phyloP scores from a whole-genome alignment of 1,140 invertebrate species.

The Lepidostoma basale region DNA sequence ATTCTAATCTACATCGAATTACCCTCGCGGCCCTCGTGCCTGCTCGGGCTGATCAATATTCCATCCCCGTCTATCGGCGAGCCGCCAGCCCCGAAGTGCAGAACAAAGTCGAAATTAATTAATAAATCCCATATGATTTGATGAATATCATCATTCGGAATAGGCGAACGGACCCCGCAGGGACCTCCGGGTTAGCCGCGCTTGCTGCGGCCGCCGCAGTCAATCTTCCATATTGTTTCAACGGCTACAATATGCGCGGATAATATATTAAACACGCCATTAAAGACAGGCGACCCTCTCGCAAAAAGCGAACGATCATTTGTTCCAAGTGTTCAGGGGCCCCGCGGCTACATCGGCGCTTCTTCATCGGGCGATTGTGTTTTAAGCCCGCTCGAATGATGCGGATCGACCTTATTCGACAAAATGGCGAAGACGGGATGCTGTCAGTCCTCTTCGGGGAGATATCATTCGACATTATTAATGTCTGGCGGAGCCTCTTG shows the following conservation, averaged over 20 bases:
- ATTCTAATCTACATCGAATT: constrained; percentile 26
- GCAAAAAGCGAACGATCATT: neutral
- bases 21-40: neutral
- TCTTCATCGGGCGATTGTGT: neutral
- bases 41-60: constrained; percentile 17
- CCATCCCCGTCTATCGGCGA: constrained; percentile 9
- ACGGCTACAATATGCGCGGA: neutral
- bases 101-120: constrained; percentile 29
- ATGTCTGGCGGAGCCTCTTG: constrained; percentile 26
- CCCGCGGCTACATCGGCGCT: neutral
- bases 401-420: neutral
- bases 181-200: constrained; percentile 4
- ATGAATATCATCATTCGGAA: constrained; percentile 27
- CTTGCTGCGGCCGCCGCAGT: neutral
- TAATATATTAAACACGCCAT: neutral
- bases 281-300: neutral
- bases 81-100: neutral
- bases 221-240: neutral
- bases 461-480: constrained; percentile 42
- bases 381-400: neutral
- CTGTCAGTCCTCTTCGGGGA: constrained; percentile 30
- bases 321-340: neutral
- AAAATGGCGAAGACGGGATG: neutral
- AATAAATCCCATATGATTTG: constrained; percentile 37
- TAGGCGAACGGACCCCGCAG: neutral